Evolutionary conservation across 2,797 vertebrate genomes (phyloP), one percentile per base, ranked within the genome.

Genomic region (Petrocephalus sullivani): DNA sequence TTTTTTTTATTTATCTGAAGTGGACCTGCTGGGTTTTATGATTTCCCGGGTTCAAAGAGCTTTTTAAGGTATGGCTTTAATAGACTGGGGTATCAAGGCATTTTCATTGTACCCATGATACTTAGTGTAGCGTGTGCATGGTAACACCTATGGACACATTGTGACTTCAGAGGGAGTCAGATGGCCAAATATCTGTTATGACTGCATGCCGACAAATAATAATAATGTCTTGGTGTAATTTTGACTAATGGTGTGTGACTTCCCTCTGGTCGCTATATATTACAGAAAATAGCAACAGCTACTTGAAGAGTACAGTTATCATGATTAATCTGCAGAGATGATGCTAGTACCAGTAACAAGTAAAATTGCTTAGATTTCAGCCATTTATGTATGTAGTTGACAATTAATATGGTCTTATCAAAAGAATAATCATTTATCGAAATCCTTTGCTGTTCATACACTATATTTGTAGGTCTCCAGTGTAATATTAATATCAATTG

Each of bases 1-100:
- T 88, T 93, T 94, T 94, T 94, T 93, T 94, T 95, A 95, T 95
- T 96, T 96, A 93, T 97, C 96, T 97, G 96, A 96, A 97, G 96
- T 95, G 95, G 95, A 95, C 96, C 95, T 95, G 96, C 96, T 96
- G 95, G 95, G 95, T 96, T 93, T 92, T 92, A 94, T 95, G 94
- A 94, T 95, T 95, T 96, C 91, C 90, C 95, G 95, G 96, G 95
- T 96, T 97, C 96, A 96, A 96, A 96, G 95, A 94, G 95, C 94
- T 94, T 92, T 96, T 96, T 94, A 95, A 95, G 94, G 94, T 95
- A 95, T 89, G 56, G 93, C 91, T 94, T 93, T 94, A 91, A 94
- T 92, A 95, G 93, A 91, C 91, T 88, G 90, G 91, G 91, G 91
- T 91, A 88, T 91, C 91, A 92, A 92, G 91, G 90, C 92, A 83